phyloP scores from a whole-genome alignment of 2,888 invertebrate genomes.

The Abrostola tripartita region DNA sequence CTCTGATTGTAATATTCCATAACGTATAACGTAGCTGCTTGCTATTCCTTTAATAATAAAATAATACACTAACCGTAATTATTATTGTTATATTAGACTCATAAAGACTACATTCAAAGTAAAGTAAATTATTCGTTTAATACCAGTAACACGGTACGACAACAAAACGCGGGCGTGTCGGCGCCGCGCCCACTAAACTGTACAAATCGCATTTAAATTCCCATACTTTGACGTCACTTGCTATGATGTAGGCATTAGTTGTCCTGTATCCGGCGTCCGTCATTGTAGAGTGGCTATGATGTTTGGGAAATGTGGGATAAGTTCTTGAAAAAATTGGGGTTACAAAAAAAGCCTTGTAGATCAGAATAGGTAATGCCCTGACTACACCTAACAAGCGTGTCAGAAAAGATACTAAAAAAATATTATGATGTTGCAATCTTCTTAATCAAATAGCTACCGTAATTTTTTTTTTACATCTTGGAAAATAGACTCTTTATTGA shows the following conservation, averaged over 20 bases:
- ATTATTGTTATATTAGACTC: neutral
- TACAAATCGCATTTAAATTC: constrained; percentile 72
- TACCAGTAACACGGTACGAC: constrained; percentile 20
- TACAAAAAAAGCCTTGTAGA: no score
- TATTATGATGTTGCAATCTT: no score
- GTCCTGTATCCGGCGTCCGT: constrained; percentile 66
- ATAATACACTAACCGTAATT: no score
- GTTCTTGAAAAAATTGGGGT: neutral
- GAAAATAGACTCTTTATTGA: no score
- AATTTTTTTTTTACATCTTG: no score
- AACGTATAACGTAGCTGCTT: no score
- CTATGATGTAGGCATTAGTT: constrained; percentile 77
- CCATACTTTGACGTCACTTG: constrained; percentile 67
- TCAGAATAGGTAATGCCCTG: no score
- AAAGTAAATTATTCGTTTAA: constrained; percentile 2
- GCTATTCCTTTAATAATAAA: no score
- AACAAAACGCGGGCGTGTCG: constrained; percentile 37
- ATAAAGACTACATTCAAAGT: constrained; percentile 1
- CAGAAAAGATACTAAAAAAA: no score
- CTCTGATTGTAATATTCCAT: no score
- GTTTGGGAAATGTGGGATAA: constrained; percentile 6
- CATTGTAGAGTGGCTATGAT: constrained; percentile 57
- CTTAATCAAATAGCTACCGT: no score
- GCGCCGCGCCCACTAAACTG: constrained; percentile 57
- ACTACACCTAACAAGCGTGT: no score